Evolutionary conservation across 2,888 invertebrate species (phyloP).

Genomic region (Odontocolon sp.): DNA sequence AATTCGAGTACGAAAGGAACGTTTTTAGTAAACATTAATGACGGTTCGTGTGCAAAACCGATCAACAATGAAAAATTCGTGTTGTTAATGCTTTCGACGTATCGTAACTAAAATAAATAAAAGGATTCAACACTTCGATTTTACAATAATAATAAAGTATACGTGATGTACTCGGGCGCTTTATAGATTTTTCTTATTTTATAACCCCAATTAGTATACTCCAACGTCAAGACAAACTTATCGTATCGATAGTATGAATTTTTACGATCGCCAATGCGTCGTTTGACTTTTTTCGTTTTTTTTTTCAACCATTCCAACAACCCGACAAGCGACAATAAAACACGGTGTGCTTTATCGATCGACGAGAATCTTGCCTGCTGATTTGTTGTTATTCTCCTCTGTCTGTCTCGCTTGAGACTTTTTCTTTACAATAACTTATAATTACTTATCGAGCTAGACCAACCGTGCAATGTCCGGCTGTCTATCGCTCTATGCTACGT

Average conservation of each 20-base stretch:
- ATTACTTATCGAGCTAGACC: constrained; percentile 71
- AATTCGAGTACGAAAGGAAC: not conserved
- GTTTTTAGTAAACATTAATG: constrained; percentile 12
- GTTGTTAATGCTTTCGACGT: constrained; percentile 15
- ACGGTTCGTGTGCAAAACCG: constrained; percentile 31
- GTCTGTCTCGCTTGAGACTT: not conserved
- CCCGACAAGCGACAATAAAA: constrained; percentile 24
- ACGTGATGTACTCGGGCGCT: constrained; percentile 9
- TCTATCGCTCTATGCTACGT: constrained; percentile 76
- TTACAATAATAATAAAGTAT: constrained; percentile 12
- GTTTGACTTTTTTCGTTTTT: constrained; percentile 8
- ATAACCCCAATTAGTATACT: constrained; percentile 1
- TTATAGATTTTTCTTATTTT: not conserved
- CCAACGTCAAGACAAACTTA: constrained; percentile 4
- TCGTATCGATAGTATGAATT: not conserved
- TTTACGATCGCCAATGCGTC: not conserved
- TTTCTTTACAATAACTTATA: constrained; percentile 70
- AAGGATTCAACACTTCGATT: constrained; percentile 21
- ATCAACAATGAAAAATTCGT: constrained; percentile 41
- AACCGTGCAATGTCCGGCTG: constrained; percentile 67
- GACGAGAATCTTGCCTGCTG: not conserved
- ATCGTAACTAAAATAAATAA: constrained; percentile 52
- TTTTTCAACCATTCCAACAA: not conserved
- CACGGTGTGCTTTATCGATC: constrained; percentile 1
- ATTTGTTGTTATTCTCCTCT: not conserved